Evolutionary conservation across 2,888 invertebrate genomes (phyloP).

Genomic region (Metellina segmentata): DNA sequence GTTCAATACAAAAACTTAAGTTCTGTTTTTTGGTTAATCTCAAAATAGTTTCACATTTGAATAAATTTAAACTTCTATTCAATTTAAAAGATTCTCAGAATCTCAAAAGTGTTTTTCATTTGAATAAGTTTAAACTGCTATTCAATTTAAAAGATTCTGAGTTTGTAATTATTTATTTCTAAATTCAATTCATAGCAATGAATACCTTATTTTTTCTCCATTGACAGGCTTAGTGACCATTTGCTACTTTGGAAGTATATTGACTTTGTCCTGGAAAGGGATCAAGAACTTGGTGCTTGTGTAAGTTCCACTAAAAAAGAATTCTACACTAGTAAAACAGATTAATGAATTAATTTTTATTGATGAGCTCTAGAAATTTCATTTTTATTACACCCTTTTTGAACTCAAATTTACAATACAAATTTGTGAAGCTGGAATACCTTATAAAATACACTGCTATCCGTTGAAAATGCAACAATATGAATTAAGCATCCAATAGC

Average conservation of each 20-base stretch:
- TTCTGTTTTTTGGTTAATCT: not conserved
- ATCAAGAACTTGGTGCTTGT: conserved; percentile 81
- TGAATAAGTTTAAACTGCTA: not conserved
- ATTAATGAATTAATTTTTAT: not conserved
- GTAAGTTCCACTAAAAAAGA: conserved; percentile 77
- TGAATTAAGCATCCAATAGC: too few species aligned
- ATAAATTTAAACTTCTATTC: not conserved
- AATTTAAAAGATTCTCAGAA: not conserved
- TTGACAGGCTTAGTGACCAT: conserved; percentile 80
- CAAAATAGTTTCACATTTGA: not conserved
- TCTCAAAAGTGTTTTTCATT: not conserved
- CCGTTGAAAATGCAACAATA: too few species aligned
- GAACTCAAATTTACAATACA: not conserved
- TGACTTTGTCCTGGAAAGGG: conserved; percentile 81
- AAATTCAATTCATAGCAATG: not conserved
- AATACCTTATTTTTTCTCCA: not conserved
- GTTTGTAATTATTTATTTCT: not conserved
- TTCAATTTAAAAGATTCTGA: not conserved
- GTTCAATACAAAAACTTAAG: too few species aligned
- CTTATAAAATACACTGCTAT: too few species aligned
- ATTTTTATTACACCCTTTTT: not conserved
- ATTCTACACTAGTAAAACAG: not conserved
- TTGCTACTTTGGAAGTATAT: conserved; percentile 82
- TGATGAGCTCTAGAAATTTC: not conserved
- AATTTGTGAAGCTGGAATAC: not conserved